These are phyloP conservation scores for Drosophila rhopaloa DNA, from an alignment of 1,140 invertebrate genomes.

Conservation along the genomic window DNA sequence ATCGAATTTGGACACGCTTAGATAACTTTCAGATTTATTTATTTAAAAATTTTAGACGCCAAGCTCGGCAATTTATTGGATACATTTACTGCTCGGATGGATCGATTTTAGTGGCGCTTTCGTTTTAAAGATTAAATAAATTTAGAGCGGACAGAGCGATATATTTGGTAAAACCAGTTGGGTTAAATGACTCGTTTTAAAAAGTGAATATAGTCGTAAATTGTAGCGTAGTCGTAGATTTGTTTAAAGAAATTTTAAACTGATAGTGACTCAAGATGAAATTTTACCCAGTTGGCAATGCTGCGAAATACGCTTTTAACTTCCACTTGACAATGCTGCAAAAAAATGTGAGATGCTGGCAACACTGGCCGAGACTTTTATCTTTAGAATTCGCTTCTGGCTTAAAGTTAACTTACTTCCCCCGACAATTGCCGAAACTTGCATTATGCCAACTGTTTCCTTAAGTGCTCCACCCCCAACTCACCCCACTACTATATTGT, in stretches of 20 bases:
- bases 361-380: background rate
- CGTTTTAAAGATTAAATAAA: conserved; percentile 34
- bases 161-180: background rate
- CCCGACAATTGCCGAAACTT: conserved; percentile 16
- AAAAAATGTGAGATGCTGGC: background rate
- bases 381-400: background rate
- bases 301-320: background rate
- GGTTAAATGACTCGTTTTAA: background rate
- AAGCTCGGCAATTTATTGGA: conserved; percentile 59
- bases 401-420: conserved; percentile 13
- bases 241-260: no score
- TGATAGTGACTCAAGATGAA: no score
- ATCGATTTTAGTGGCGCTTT: conserved; percentile 7
- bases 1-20: conserved; percentile 73
- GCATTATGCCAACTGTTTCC: conserved; percentile 33
- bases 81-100: conserved; percentile 19
- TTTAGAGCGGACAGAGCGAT: background rate
- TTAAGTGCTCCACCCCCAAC: conserved; percentile 6
- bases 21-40: conserved; percentile 76
- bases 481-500: background rate
- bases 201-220: no score
- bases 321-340: background rate
- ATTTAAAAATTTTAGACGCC: conserved; percentile 62
- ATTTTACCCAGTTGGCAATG: background rate
- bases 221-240: background rate